These are phyloP conservation scores for Ctenicera cuprea DNA, from an alignment of 2,888 invertebrate genomes.

Conservation along the genomic window DNA sequence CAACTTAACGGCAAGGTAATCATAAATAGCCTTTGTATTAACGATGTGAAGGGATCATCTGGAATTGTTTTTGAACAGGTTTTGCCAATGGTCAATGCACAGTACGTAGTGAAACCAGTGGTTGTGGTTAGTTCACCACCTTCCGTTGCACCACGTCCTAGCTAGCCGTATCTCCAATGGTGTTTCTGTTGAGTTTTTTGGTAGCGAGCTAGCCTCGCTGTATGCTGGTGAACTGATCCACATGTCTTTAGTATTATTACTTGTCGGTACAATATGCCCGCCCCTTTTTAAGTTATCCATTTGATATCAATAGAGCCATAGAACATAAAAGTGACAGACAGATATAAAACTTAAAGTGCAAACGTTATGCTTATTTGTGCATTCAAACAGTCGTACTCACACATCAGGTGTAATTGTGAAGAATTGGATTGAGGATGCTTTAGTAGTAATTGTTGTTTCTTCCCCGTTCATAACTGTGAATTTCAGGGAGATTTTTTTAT, in stretches of 20 bases:
- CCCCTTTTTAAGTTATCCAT: slow-evolving; percentile 16
- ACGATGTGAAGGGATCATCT: neutral
- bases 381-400: slow-evolving; percentile 12
- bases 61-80: slow-evolving; percentile 64
- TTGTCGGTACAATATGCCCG: slow-evolving; percentile 23
- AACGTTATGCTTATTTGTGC: slow-evolving; percentile 28
- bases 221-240: slow-evolving; percentile 35
- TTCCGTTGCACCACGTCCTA: slow-evolving; percentile 59
- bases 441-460: slow-evolving; percentile 16
- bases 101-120: slow-evolving; percentile 83
- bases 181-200: slow-evolving; percentile 23
- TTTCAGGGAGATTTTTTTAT: slow-evolving; percentile 10
- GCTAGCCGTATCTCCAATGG: slow-evolving; percentile 44
- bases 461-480: slow-evolving; percentile 11
- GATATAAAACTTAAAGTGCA: slow-evolving; percentile 11
- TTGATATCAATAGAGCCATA: neutral
- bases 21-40: slow-evolving; percentile 48
- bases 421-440: slow-evolving; percentile 10
- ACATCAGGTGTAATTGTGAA: neutral
- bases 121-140: slow-evolving; percentile 78
- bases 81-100: slow-evolving; percentile 80
- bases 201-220: slow-evolving; percentile 12
- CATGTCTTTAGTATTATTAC: slow-evolving; percentile 49
- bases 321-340: neutral
- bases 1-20: slow-evolving; percentile 81